Evolutionary conservation across 2,888 invertebrate genomes (phyloP).

Genomic region (Meiosimyza platycephala): DNA sequence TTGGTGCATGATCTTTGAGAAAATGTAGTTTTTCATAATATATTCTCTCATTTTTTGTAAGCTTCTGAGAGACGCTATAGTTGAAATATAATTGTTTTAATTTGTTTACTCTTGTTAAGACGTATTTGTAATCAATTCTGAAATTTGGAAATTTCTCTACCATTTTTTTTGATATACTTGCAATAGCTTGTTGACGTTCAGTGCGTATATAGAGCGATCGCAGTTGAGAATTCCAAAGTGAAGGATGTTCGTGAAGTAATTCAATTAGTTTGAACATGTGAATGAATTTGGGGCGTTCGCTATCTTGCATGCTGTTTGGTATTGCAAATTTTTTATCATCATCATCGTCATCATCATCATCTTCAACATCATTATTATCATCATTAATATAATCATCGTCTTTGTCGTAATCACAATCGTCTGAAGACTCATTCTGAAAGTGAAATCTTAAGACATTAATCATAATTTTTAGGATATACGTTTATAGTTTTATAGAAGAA

Average conservation of each 20-base stretch:
- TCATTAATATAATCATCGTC: too few species aligned
- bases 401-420: too few species aligned
- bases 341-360: too few species aligned
- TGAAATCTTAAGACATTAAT: too few species aligned
- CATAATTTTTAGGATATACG: too few species aligned
- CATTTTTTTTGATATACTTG: slow-evolving; percentile 4
- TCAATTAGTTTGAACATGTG: slow-evolving; percentile 16
- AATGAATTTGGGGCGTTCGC: not conserved
- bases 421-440: too few species aligned
- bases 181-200: slow-evolving; percentile 1
- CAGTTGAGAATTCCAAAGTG: slow-evolving; percentile 18
- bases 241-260: slow-evolving; percentile 7
- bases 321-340: too few species aligned
- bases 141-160: not conserved
- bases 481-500: too few species aligned
- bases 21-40: slow-evolving; percentile 15
- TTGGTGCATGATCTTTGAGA: not conserved
- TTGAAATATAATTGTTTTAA: slow-evolving; percentile 15
- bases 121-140: slow-evolving; percentile 8
- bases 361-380: too few species aligned
- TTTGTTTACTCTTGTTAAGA: not conserved
- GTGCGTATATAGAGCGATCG: not conserved
- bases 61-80: not conserved
- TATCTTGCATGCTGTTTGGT: not conserved
- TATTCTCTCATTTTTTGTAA: slow-evolving; percentile 6